These are phyloP conservation scores for Malthinus seriepunctatus DNA, from an alignment of 2,888 invertebrate species.

Conservation along the genomic window DNA sequence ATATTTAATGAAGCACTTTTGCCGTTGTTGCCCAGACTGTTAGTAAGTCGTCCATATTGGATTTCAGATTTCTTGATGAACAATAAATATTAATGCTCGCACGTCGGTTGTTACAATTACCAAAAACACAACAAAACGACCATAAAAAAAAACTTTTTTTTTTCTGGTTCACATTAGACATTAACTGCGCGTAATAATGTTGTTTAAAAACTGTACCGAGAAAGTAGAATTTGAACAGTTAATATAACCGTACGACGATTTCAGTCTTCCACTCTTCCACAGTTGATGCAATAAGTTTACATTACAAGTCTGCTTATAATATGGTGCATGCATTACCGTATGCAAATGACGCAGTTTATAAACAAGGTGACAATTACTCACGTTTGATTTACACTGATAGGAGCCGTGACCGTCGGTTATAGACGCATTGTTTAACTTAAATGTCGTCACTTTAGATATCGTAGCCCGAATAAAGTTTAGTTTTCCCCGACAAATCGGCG, in stretches of 20 bases:
- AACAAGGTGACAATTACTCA: constrained; percentile 39
- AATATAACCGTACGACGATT: constrained; percentile 23
- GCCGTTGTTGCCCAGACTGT: no score
- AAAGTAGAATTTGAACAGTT: constrained; percentile 29
- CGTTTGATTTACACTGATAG: constrained; percentile 33
- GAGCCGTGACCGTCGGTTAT: constrained; percentile 30
- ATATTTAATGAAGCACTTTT: neutral
- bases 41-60: no score
- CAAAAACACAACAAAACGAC: neutral
- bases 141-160: neutral
- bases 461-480: constrained; percentile 21
- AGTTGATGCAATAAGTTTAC: constrained; percentile 20
- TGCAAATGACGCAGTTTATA: constrained; percentile 40
- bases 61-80: no score
- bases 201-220: constrained; percentile 23
- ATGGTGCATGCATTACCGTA: constrained; percentile 29
- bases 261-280: constrained; percentile 12
- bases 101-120: no score
- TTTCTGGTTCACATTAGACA: constrained; percentile 14
- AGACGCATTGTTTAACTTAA: constrained; percentile 29
- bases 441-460: constrained; percentile 28
- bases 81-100: no score
- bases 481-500: constrained; percentile 14
- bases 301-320: constrained; percentile 23
- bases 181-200: constrained; percentile 15